Evolutionary conservation across 2,888 invertebrate species (phyloP).

Genomic region (Melitaea athalia): DNA sequence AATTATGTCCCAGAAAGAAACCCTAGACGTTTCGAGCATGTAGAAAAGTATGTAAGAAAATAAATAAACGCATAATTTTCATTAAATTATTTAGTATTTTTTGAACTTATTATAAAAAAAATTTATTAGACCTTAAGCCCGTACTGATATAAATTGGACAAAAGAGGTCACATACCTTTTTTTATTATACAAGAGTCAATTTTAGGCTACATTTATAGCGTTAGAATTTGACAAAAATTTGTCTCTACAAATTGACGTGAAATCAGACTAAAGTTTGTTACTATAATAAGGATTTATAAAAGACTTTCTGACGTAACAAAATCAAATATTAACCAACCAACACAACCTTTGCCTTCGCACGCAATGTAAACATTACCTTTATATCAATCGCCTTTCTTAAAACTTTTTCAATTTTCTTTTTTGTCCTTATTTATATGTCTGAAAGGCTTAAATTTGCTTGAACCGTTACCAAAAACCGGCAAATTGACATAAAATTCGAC

Average conservation of each 20-base stretch:
- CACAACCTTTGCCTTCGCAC: conserved; percentile 25
- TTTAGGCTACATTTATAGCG: too few relatives aligned
- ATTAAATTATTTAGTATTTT: too few relatives aligned
- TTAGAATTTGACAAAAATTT: background rate
- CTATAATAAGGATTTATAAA: conserved; percentile 8
- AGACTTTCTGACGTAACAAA: conserved; percentile 13
- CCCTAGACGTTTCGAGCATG: too few relatives aligned
- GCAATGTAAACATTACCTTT: conserved; percentile 27
- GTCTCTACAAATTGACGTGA: background rate
- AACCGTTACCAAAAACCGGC: background rate
- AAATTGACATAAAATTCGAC: conserved; percentile 9
- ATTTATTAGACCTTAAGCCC: too few relatives aligned
- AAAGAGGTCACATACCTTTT: too few relatives aligned
- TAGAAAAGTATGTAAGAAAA: too few relatives aligned
- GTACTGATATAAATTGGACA: too few relatives aligned
- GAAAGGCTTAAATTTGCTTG: background rate
- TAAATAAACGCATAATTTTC: too few relatives aligned
- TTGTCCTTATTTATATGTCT: background rate
- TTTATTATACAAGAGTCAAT: too few relatives aligned
- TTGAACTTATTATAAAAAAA: too few relatives aligned
- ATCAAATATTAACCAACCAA: conserved; percentile 27
- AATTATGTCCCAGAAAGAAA: too few relatives aligned
- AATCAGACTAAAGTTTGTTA: background rate
- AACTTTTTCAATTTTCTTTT: background rate
- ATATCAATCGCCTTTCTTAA: conserved; percentile 1